Conservation (phyloP, 2,113 vertebrate genomes). For the Gallinago undulata region DNA sequence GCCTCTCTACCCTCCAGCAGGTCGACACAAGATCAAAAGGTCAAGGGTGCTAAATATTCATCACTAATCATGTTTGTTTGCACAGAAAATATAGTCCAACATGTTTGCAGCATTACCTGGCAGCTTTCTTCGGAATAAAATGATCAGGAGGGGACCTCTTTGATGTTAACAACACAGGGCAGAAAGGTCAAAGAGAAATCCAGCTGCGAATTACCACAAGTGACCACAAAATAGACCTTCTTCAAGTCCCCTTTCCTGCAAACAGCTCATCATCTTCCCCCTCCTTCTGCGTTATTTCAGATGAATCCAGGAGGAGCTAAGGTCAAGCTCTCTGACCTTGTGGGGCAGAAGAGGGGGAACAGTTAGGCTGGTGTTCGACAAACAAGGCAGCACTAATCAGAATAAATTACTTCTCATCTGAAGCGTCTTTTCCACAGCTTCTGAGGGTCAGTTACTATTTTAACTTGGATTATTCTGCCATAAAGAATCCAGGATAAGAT, state of each 20-base stretch:
- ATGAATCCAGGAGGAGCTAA: constrained; percentile 11
- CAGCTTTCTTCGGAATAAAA: not conserved
- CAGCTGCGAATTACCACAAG: not conserved
- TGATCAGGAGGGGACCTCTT: not conserved
- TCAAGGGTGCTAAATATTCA: not conserved
- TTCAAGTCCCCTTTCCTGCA: not conserved
- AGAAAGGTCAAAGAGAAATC: constrained; percentile 26
- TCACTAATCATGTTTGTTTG: accelerated
- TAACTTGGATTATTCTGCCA: not conserved
- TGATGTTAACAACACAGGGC: not conserved
- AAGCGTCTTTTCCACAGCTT: constrained; percentile 33
- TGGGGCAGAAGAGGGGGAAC: constrained; percentile 12
- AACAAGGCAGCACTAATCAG: constrained; percentile 50
- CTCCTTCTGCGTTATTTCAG: constrained; percentile 1
- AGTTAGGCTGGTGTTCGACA: constrained; percentile 52
- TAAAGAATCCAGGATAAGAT: constrained; percentile 7
- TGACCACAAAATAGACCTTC: not conserved
- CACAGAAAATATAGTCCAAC: not conserved
- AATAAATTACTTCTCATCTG: constrained; percentile 58
- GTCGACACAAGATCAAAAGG: not conserved
- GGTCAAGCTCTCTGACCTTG: constrained; percentile 39
- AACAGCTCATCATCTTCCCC: not conserved
- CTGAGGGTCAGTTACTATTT: constrained; percentile 1
- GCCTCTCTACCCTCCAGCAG: too few relatives aligned
- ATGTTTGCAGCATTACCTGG: not conserved